phyloP scores from a whole-genome alignment of 2,797 vertebrate species.

The Hylomyscus alleni region DNA sequence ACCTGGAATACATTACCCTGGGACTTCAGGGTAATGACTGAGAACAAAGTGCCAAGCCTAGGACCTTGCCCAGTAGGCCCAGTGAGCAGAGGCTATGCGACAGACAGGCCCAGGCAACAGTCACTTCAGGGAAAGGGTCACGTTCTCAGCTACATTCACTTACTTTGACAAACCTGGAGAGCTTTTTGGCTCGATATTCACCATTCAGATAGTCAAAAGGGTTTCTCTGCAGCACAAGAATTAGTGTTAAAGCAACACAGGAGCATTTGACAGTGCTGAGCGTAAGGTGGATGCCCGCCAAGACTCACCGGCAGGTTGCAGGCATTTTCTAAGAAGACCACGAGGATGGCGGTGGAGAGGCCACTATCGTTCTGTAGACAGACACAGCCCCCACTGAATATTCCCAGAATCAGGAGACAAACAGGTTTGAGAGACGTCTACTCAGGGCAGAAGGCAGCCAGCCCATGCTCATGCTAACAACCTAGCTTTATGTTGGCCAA shows the following conservation, averaged over 20 bases:
- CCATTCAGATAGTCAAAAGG: slow-evolving; percentile 92
- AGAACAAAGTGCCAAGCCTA: not conserved
- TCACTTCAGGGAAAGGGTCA: not conserved
- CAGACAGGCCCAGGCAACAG: not conserved
- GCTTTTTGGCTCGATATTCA: slow-evolving; percentile 91
- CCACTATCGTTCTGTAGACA: slow-evolving; percentile 89
- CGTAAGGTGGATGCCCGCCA: not conserved
- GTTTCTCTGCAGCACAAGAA: slow-evolving; percentile 91
- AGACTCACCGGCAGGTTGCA: slow-evolving; percentile 95
- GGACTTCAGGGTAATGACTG: not conserved
- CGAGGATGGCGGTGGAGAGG: slow-evolving; percentile 94
- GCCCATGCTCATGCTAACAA: not conserved
- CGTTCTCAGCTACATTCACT: slow-evolving; percentile 14
- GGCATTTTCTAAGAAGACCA: slow-evolving; percentile 95
- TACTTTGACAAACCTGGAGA: slow-evolving; percentile 92
- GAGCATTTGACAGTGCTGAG: not conserved
- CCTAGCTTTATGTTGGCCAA: not conserved
- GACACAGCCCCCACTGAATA: slow-evolving; percentile 3
- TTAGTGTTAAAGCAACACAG: not conserved
- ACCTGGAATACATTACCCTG: not conserved
- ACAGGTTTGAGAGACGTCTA: not conserved
- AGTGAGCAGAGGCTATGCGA: not conserved
- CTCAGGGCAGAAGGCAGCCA: not conserved
- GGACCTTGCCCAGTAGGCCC: not conserved
- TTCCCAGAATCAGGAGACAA: not conserved